Evolutionary conservation across 2,888 invertebrate species (phyloP).

Genomic region (Tenthredo livida): DNA sequence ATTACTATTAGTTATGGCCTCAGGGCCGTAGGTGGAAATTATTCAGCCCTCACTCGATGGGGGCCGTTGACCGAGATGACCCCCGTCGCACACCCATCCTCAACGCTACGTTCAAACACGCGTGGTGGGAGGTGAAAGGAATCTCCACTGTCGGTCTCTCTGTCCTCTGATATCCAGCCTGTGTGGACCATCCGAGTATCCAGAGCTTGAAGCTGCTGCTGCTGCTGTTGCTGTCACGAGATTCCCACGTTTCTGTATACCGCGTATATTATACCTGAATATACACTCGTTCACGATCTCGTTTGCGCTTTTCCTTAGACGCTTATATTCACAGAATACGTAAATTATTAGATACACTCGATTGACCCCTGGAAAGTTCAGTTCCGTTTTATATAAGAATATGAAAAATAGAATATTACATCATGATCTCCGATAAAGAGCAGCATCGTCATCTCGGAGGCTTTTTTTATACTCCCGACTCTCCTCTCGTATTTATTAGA

Average conservation of each 20-base stretch:
- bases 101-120: conserved; percentile 50
- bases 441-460: not conserved
- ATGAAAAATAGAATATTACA: not conserved
- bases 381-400: not conserved
- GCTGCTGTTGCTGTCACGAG: conserved; percentile 8
- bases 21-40: conserved; percentile 48
- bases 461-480: not conserved
- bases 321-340: no score
- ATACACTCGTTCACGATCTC: not conserved
- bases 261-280: not conserved
- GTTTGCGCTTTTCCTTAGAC: not conserved
- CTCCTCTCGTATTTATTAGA: not conserved
- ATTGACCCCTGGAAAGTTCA: not conserved
- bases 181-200: conserved; percentile 18
- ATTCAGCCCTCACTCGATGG: conserved; percentile 55
- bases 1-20: not conserved
- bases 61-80: conserved; percentile 75
- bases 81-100: conserved; percentile 63
- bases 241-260: conserved; percentile 37
- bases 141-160: conserved; percentile 55
- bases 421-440: not conserved
- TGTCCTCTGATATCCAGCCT: conserved; percentile 20
- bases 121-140: conserved; percentile 61
- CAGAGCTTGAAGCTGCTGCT: conserved; percentile 1
- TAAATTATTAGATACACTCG: not conserved